Conservation (phyloP, 2,113 vertebrate genomes). For the Odobenus rosmarus region DNA sequence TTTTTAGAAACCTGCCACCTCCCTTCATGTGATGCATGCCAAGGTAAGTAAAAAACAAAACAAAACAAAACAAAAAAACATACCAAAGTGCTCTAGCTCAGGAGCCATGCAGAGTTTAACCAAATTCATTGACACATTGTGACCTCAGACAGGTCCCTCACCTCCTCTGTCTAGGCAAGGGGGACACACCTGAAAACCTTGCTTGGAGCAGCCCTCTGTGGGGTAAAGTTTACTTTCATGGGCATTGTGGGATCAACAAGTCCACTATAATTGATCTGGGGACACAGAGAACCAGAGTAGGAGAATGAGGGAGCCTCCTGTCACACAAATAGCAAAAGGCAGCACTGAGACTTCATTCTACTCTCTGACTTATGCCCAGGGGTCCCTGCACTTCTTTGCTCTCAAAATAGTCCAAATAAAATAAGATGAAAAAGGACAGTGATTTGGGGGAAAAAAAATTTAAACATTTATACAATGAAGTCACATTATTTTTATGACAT, state of each 20-base stretch:
- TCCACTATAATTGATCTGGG: too few relatives aligned
- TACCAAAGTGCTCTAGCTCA: background rate
- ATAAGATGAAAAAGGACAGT: background rate
- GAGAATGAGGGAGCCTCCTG: background rate
- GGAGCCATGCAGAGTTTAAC: background rate
- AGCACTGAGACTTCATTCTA: background rate
- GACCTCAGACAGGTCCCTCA: background rate
- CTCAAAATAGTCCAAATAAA: background rate
- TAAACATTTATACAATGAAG: background rate
- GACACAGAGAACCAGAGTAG: background rate
- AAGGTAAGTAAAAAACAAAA: background rate
- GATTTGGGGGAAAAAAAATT: background rate
- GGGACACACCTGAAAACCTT: too few relatives aligned
- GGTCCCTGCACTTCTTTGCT: background rate
- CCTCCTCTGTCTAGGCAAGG: background rate
- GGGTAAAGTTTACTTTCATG: background rate
- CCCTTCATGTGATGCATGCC: background rate
- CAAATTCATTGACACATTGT: fast-evolving
- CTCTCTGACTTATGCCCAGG: background rate
- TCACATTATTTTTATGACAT: background rate
- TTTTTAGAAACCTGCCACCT: background rate
- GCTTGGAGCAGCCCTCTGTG: background rate
- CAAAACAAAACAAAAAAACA: background rate
- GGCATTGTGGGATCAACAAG: background rate
- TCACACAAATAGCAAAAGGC: background rate